Evolutionary conservation across 2,888 invertebrate genomes (phyloP).

Genomic region (Heliconius charithonia): DNA sequence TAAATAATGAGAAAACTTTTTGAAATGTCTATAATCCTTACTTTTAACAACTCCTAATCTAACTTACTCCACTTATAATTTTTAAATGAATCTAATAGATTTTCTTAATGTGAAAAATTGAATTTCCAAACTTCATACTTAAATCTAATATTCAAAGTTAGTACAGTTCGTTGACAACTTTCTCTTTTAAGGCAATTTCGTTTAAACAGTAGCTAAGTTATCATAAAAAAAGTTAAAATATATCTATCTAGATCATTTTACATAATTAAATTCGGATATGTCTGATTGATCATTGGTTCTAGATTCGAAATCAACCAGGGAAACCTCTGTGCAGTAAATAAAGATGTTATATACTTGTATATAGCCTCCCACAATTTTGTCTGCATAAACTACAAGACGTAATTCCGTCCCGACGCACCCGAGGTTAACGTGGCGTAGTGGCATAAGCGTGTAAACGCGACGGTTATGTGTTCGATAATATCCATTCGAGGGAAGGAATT

Average conservation of each 20-base stretch:
- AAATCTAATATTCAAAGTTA: slow-evolving; percentile 13
- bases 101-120: slow-evolving; percentile 16
- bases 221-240: neutral
- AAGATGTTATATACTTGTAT: no score
- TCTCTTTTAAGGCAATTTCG: slow-evolving; percentile 1
- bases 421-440: no score
- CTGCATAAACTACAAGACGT: no score
- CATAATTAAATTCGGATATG: no score
- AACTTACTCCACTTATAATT: neutral
- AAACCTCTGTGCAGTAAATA: no score
- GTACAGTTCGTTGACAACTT: slow-evolving; percentile 1
- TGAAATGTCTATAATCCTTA: slow-evolving; percentile 14
- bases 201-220: neutral
- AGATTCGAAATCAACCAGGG: no score
- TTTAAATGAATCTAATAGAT: slow-evolving; percentile 1
- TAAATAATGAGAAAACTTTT: neutral
- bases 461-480: no score
- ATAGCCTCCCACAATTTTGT: no score
- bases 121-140: slow-evolving; percentile 22
- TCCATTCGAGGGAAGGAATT: no score
- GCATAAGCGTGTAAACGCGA: no score
- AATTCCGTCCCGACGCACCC: no score
- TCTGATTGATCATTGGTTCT: no score
- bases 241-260: neutral
- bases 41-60: neutral